A percentile compares a stretch with the other conserved stretches of the same genome.
Evolutionary conservation across 2,797 vertebrate species (phyloP).

Genomic region (Siniperca scherzeri): DNA sequence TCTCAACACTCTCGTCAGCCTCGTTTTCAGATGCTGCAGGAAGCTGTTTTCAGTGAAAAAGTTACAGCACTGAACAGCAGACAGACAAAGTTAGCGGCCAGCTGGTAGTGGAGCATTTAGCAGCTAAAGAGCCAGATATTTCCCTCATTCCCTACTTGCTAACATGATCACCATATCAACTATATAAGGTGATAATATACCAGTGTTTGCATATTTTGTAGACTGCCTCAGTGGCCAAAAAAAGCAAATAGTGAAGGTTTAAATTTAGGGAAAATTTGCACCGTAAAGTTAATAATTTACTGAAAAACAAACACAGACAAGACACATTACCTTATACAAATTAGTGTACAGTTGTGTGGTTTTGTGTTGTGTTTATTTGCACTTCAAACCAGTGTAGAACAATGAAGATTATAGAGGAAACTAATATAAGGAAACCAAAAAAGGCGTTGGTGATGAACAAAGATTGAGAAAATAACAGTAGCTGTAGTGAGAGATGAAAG

Average conservation of each 20-base stretch:
- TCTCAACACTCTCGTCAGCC: no score
- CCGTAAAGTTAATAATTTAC: background rate
- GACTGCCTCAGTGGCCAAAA: background rate
- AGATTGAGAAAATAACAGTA: background rate
- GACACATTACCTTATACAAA: background rate
- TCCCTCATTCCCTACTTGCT: background rate
- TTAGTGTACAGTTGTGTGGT: background rate
- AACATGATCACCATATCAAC: background rate
- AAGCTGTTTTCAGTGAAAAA: background rate
- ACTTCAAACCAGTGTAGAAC: background rate
- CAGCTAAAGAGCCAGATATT: background rate
- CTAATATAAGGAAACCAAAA: background rate
- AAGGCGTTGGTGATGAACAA: conserved; percentile 10
- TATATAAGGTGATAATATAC: background rate
- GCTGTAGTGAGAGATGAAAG: conserved; percentile 19
- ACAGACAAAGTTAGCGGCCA: no score
- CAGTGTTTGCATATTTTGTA: background rate
- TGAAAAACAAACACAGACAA: background rate
- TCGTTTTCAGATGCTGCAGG: background rate
- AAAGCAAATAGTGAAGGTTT: background rate
- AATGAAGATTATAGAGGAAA: conserved; percentile 5
- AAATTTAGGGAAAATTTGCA: background rate
- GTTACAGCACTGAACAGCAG: background rate
- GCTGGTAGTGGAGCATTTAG: background rate
- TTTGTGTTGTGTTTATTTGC: conserved; percentile 14